Percentiles rank a stretch among this genome's conserved stretches.
Conservation (phyloP, 2,888 invertebrate species). For the Dryococelus australis region DNA sequence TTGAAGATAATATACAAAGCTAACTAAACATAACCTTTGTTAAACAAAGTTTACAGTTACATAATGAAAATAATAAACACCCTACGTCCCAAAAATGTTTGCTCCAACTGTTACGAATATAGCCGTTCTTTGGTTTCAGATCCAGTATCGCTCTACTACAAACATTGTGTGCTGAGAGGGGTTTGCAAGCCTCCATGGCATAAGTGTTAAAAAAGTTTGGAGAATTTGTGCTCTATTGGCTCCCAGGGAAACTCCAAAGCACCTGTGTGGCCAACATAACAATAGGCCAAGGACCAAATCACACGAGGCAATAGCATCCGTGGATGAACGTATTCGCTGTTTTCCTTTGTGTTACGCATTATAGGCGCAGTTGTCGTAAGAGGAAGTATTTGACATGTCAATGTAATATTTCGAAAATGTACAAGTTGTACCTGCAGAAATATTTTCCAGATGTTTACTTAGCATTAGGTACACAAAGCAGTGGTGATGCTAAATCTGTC, state of each 20-base stretch:
- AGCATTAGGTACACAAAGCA: background rate
- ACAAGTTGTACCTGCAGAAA: slow-evolving; percentile 18
- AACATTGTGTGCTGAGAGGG: background rate
- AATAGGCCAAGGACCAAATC: slow-evolving; percentile 21
- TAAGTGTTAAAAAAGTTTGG: slow-evolving; percentile 22
- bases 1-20: background rate
- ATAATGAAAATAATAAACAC: background rate
- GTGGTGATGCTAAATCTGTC: background rate
- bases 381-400: background rate
- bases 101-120: background rate
- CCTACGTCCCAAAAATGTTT: background rate
- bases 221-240: background rate
- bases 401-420: slow-evolving; percentile 16
- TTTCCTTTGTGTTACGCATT: slow-evolving; percentile 26
- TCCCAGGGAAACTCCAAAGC: background rate
- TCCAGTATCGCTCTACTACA: background rate
- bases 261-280: slow-evolving; percentile 23
- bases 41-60: background rate
- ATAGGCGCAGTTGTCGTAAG: background rate
- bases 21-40: background rate
- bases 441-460: slow-evolving; percentile 12
- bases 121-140: background rate
- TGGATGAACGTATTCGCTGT: background rate
- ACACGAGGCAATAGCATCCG: background rate
- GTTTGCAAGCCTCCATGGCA: background rate